Evolutionary conservation across 2,113 vertebrate species (phyloP).

Genomic region (Sylvilagus bachmani): DNA sequence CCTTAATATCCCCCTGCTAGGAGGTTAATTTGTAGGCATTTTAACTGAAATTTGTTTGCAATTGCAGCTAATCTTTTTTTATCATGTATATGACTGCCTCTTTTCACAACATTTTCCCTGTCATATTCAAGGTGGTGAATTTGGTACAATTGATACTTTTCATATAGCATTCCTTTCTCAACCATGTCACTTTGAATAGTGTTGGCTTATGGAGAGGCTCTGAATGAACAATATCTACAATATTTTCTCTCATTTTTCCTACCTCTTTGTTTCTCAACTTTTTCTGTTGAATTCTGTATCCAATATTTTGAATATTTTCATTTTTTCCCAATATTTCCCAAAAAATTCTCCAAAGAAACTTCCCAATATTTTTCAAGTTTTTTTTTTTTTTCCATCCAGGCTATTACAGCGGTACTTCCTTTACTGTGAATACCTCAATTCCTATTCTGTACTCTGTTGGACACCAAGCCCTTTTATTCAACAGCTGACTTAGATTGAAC

Average conservation of each 20-base stretch:
- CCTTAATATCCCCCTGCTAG: not conserved
- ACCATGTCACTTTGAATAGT: not conserved
- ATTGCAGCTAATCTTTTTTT: not conserved
- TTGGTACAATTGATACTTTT: not conserved
- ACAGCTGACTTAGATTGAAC: not conserved
- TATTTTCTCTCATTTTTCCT: not conserved
- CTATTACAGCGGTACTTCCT: not conserved
- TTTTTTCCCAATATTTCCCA: not conserved
- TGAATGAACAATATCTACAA: not conserved
- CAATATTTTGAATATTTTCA: not conserved
- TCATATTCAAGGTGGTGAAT: not conserved
- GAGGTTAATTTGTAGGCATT: not conserved
- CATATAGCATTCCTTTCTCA: not conserved
- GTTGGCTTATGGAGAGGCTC: not conserved
- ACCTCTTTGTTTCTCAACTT: not conserved
- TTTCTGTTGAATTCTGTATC: not conserved
- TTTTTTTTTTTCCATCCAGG: not conserved
- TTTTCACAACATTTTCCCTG: not conserved
- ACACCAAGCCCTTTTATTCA: not conserved
- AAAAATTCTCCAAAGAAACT: no score
- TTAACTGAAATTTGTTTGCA: slow-evolving; percentile 20
- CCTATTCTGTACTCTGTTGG: not conserved
- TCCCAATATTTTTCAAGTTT: no score
- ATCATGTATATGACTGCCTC: not conserved
- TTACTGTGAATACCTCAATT: not conserved